These are phyloP conservation scores for Passerina amoena DNA, from an alignment of 2,113 vertebrate genomes.

Conservation along the genomic window DNA sequence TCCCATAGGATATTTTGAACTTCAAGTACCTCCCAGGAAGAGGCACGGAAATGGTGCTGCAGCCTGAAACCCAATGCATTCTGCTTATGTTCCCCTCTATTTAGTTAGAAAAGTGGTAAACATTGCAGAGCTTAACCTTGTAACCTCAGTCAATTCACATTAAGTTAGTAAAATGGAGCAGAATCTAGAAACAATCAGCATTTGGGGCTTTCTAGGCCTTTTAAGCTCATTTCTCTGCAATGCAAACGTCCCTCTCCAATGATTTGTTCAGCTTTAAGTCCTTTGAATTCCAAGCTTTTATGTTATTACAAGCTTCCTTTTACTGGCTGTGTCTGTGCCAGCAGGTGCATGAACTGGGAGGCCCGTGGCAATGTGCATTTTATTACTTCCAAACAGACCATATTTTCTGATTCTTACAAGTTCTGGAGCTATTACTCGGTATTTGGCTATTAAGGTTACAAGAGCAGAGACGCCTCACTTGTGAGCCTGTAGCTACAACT, in stretches of 20 bases:
- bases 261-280: background rate
- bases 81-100: background rate
- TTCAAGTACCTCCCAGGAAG: slow-evolving; percentile 32
- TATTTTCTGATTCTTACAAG: background rate
- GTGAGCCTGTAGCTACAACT: background rate
- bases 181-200: slow-evolving; percentile 30
- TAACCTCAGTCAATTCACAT: slow-evolving; percentile 48
- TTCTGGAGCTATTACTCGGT: background rate
- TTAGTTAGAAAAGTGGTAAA: slow-evolving; percentile 43
- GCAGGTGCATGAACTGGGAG: slow-evolving; percentile 34
- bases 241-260: background rate
- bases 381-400: background rate
- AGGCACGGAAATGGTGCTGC: background rate
- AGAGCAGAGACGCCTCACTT: background rate
- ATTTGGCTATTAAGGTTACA: background rate
- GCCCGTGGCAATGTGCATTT: background rate
- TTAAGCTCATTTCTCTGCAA: slow-evolving; percentile 23
- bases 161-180: slow-evolving; percentile 24
- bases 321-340: slow-evolving; percentile 19
- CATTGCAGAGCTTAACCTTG: slow-evolving; percentile 50
- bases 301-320: slow-evolving; percentile 45
- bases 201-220: slow-evolving; percentile 41
- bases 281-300: slow-evolving; percentile 45
- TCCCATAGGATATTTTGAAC: background rate
- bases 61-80: background rate